Evolutionary conservation across 2,888 invertebrate genomes (phyloP), one percentile per base, ranked within the genome.

Genomic region (Zhuqinia jingwanae): DNA sequence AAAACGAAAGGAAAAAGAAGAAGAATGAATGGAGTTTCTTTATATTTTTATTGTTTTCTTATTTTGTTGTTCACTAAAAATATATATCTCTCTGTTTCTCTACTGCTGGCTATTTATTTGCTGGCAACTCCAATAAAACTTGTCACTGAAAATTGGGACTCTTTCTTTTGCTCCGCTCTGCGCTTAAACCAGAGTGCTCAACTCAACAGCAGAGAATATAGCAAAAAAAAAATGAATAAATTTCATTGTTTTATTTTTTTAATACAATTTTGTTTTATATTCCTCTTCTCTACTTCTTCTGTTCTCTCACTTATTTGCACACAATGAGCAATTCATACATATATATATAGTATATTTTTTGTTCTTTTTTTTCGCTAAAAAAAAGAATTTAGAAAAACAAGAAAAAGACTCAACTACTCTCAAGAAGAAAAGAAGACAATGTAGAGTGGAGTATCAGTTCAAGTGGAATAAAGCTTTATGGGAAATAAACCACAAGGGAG

Each of bases 401-500:
- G n/a, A 47, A 17, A n/a, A 42, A 70, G 70, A 13, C n/a, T 50
- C 50, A 50, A 50, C 15, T 50, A 2, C n/a, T n/a, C n/a, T n/a
- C n/a, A n/a, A n/a, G n/a, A n/a, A n/a, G n/a, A n/a, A n/a, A n/a
- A 36, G 5, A 36, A 36, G 36, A 36, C 36, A 36, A 36, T 36
- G 36, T 36, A 36, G 36, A 36, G 36, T 6, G 8, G 36, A 36
- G 36, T 68, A 47, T 68, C 68, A 68, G 45, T 68, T 68, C 17
- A 30, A 68, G 68, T 68, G 68, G 68, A 68, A 68, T 68, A 68
- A 68, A 68, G 45, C 68, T 68, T 68, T 68, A 68, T 68, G 68
- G 68, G 68, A 68, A 68, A 75, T 53, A 81, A 81, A 81, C 80
- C 80, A 65, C 80, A 70, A 81, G 80, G 80, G 80, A 70, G 58